These are phyloP conservation scores for Cryptoprocta ferox DNA, from an alignment of 2,797 vertebrate species.

Conservation along the genomic window DNA sequence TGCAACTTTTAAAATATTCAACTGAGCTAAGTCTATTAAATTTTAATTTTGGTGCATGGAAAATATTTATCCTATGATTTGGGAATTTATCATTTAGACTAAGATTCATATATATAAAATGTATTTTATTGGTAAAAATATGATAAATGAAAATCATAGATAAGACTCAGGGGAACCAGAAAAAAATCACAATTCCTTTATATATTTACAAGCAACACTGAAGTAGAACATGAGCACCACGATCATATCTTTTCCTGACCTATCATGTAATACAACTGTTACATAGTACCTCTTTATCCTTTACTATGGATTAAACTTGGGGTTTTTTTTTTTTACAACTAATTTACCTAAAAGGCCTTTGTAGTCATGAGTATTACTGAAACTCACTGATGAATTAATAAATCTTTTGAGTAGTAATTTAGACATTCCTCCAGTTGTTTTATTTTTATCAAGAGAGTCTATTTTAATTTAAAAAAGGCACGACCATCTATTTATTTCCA, in stretches of 20 bases:
- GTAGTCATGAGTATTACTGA: neutral
- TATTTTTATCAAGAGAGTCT: neutral
- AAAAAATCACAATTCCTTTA: neutral
- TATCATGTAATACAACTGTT: neutral
- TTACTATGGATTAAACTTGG: neutral
- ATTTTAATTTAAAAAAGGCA: neutral
- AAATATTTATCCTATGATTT: constrained; percentile 23
- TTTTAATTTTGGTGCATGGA: constrained; percentile 1
- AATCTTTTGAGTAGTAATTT: constrained; percentile 17
- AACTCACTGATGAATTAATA: neutral
- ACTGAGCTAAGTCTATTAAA: neutral
- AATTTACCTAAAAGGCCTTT: neutral
- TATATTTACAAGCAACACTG: neutral
- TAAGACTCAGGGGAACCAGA: neutral
- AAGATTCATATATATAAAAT: neutral
- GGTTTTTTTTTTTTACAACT: neutral
- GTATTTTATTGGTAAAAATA: neutral
- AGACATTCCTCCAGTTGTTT: neutral
- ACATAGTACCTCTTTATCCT: neutral
- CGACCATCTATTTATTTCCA: neutral
- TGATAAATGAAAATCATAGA: neutral
- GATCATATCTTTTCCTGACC: neutral
- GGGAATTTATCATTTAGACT: constrained; percentile 5
- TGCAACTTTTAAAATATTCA: constrained; percentile 9
- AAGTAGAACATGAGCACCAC: neutral